Conservation (phyloP, 2,797 vertebrate species). For the Rhabdomys pumilio region DNA sequence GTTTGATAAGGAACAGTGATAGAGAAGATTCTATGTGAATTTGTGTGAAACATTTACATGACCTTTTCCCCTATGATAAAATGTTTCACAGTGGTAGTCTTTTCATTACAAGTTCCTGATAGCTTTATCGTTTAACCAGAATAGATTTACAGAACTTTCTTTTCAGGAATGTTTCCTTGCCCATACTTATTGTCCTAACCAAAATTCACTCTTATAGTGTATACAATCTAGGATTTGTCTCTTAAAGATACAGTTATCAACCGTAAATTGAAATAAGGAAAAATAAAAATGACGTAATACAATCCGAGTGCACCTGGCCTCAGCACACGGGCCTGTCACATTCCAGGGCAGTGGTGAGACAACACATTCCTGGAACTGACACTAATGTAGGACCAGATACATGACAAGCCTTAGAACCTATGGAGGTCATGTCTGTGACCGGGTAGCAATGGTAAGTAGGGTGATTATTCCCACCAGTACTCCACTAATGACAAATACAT, state of each 20-base stretch:
- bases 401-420: background rate
- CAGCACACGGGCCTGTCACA: background rate
- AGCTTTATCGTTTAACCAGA: background rate
- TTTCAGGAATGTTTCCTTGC: slow-evolving; percentile 11
- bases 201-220: background rate
- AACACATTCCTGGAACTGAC: background rate
- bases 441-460: background rate
- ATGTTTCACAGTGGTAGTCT: background rate
- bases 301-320: background rate
- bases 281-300: background rate
- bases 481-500: background rate
- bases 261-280: slow-evolving; percentile 4
- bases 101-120: slow-evolving; percentile 13
- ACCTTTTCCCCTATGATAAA: slow-evolving; percentile 29
- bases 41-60: slow-evolving; percentile 14
- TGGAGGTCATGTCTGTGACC: background rate
- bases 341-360: background rate
- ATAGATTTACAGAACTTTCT: background rate
- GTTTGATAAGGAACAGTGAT: background rate
- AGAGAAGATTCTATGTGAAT: slow-evolving; percentile 49
- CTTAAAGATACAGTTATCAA: background rate
- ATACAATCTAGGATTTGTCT: slow-evolving; percentile 15
- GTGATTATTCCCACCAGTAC: background rate
- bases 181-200: background rate
- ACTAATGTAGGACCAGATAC: background rate